These are phyloP conservation scores for Arothron firmamentum DNA, from an alignment of 2,113 vertebrate species.

Conservation along the genomic window DNA sequence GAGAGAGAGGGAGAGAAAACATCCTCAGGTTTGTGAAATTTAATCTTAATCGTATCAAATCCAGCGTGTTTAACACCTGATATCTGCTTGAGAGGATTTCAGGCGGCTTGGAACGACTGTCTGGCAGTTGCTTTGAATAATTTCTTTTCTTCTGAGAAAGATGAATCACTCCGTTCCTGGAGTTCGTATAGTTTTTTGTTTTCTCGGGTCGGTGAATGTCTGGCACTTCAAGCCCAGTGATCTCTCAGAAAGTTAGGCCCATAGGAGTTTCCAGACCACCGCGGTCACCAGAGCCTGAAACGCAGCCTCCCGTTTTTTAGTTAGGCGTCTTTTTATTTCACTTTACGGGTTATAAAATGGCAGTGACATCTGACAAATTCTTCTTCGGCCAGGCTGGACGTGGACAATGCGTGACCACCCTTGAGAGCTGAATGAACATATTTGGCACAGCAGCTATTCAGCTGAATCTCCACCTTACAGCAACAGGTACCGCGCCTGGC, in stretches of 20 bases:
- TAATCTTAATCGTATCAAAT: constrained; percentile 20
- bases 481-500: constrained; percentile 51
- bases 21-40: constrained; percentile 27
- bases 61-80: constrained; percentile 31
- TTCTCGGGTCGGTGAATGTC: constrained; percentile 44
- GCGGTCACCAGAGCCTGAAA: constrained; percentile 57
- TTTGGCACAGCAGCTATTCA: constrained; percentile 58
- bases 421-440: constrained; percentile 65
- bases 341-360: constrained; percentile 52
- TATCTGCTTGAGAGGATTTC: constrained; percentile 33
- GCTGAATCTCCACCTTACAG: constrained; percentile 56
- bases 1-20: background rate
- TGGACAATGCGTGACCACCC: constrained; percentile 45
- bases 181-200: constrained; percentile 23
- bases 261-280: too few species aligned
- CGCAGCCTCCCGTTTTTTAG: constrained; percentile 57
- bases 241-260: constrained; percentile 34
- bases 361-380: constrained; percentile 54
- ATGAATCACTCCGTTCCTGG: constrained; percentile 15
- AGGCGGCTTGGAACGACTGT: constrained; percentile 25
- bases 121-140: constrained; percentile 37
- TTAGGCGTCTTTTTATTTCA: constrained; percentile 52
- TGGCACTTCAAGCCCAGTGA: constrained; percentile 43
- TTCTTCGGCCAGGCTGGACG: constrained; percentile 40
- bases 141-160: too few species aligned